Base-by-base conservation (phyloP, 2,888 invertebrate species). In the Phaedon cochleariae region DNA sequence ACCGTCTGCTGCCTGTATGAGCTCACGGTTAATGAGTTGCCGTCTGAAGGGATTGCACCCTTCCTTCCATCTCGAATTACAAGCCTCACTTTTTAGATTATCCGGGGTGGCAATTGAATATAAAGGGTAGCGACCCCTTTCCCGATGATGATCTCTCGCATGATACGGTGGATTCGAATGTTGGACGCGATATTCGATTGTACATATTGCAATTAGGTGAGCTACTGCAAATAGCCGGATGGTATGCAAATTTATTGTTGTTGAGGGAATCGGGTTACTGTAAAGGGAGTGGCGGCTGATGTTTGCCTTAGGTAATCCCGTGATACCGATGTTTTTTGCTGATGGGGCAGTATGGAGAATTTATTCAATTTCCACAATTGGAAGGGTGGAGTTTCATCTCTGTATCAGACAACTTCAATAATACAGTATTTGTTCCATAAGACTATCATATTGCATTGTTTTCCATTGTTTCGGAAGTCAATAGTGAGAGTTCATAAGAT, bases 31-130 rank as follows among this genome's bases (percentile, higher is more conserved):
- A 57, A 57, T 57, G 57, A 57, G 45, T 45, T 26, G 22, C 15
- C 15, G 54, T 61, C 59, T 60, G 71, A 34, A 10, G 69, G 67
- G 22, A 54, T 4, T 64, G 65, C 74, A 75, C 75, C 73, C 75
- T 75, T 74, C 72, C 62, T 71, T 70, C 68, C 70, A 59, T 73
- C 74, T 78, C 76, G 70, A 75, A 77, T 78, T 78, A 77, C 77
- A 76, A 71, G 74, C 76, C 74, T 72, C 74, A 75, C 76, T 76
- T 78, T 77, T 77, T 76, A 76, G 76, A 77, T 77, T 77, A 76
- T 75, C 74, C 63, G 73, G 76, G 75, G 73, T 72, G 76, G 74
- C 75, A 76, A 76, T 76, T 74, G 74, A 75, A 75, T 73, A 57
- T 66, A 67, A 60, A 66, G 71, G 72, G 70, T 67, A 59, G 62